A percentile compares a stretch with the other conserved stretches of the same genome.
These are phyloP conservation scores for Delphinus delphis DNA, from an alignment of 2,113 vertebrate species.

Conservation along the genomic window DNA sequence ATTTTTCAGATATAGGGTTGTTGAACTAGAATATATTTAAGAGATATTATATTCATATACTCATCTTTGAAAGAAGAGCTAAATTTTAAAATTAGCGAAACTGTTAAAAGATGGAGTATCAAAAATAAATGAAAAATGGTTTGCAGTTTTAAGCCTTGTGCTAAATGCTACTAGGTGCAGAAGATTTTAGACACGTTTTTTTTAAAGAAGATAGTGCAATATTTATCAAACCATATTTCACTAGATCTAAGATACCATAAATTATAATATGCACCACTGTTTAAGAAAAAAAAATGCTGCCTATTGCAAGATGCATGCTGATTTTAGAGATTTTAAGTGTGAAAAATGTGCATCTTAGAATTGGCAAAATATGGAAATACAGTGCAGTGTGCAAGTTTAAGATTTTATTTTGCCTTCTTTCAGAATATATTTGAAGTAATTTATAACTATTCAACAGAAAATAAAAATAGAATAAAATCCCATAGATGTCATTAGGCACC, in stretches of 20 bases:
- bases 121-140: neutral
- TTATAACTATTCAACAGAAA: slow-evolving; percentile 21
- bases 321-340: neutral
- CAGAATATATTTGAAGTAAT: slow-evolving; percentile 23
- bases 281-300: neutral
- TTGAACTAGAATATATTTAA: slow-evolving; percentile 10
- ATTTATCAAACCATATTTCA: slow-evolving; percentile 28
- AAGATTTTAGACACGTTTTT: neutral
- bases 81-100: slow-evolving; percentile 17
- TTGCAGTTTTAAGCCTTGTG: neutral
- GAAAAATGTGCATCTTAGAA: neutral
- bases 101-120: neutral
- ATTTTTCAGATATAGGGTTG: neutral
- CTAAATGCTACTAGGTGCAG: neutral
- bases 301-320: neutral
- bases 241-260: neutral
- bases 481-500: neutral
- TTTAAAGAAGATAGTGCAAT: slow-evolving; percentile 2
- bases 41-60: neutral
- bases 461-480: neutral
- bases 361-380: neutral
- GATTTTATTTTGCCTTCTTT: slow-evolving; percentile 33
- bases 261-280: neutral
- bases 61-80: neutral
- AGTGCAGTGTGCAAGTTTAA: neutral